These are phyloP conservation scores for Caenorhabditis sp. DNA, from an alignment of 2,888 invertebrate genomes.

Conservation along the genomic window DNA sequence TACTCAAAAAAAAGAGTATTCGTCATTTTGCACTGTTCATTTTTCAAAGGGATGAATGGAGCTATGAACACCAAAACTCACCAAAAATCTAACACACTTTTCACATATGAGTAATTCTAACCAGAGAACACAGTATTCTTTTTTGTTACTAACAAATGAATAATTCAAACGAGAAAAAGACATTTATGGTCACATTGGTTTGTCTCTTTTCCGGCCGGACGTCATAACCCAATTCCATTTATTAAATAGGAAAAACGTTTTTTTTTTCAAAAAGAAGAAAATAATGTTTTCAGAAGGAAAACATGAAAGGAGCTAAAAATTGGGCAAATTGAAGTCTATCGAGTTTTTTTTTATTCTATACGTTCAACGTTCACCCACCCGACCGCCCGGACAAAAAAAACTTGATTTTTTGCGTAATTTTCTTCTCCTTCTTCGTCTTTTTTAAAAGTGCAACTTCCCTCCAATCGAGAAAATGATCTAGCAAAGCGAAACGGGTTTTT, in stretches of 20 bases:
- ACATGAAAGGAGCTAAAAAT: not conserved
- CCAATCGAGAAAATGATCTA: not conserved
- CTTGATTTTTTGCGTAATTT: not conserved
- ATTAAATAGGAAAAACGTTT: not conserved
- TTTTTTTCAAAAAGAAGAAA: not conserved
- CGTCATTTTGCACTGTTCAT: too few species aligned
- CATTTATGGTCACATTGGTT: not conserved
- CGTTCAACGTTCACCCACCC: not conserved
- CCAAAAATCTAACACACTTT: too few species aligned
- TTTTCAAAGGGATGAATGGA: too few species aligned
- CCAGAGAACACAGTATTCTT: too few species aligned
- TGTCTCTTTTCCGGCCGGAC: not conserved
- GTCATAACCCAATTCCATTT: constrained; percentile 1
- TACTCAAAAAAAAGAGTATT: not conserved
- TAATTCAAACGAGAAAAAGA: not conserved
- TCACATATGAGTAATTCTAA: too few species aligned
- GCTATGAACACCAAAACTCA: too few species aligned
- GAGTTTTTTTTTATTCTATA: not conserved
- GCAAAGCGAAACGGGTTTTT: not conserved
- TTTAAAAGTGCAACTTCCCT: not conserved
- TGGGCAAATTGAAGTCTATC: not conserved
- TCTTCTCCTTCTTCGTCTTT: not conserved
- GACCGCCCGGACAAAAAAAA: not conserved
- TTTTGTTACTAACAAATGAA: not conserved
- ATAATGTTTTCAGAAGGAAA: too few species aligned